Evolutionary conservation across 2,888 invertebrate genomes (phyloP).

Genomic region (Aspidapion aeneum): DNA sequence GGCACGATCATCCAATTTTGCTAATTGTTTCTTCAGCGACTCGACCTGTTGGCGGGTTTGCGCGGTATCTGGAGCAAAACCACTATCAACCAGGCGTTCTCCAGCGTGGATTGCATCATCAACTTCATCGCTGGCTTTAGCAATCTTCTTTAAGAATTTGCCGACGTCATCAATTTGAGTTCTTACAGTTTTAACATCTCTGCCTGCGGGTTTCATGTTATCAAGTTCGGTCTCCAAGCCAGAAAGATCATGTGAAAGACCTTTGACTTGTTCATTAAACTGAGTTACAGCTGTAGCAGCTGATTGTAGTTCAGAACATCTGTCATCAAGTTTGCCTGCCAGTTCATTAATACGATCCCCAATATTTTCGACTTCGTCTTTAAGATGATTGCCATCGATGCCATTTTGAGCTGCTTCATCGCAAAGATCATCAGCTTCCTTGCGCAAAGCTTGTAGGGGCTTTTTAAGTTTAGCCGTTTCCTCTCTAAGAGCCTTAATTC

Average conservation of each 20-base stretch:
- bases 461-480: constrained; percentile 76
- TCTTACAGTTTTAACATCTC: constrained; percentile 82
- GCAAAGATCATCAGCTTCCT: constrained; percentile 73
- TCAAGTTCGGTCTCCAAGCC: constrained; percentile 82
- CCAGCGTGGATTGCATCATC: constrained; percentile 68
- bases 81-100: constrained; percentile 76
- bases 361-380: constrained; percentile 74
- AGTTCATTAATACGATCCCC: constrained; percentile 75
- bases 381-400: constrained; percentile 71
- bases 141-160: constrained; percentile 63
- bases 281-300: constrained; percentile 84
- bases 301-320: constrained; percentile 75
- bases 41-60: constrained; percentile 82
- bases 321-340: constrained; percentile 71
- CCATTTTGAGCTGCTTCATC: constrained; percentile 73
- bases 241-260: constrained; percentile 69
- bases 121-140: constrained; percentile 62
- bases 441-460: constrained; percentile 56
- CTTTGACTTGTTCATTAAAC: constrained; percentile 86
- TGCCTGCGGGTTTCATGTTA: constrained; percentile 78
- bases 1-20: constrained; percentile 72
- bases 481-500: constrained; percentile 78
- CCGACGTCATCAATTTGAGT: constrained; percentile 79
- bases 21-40: constrained; percentile 73
- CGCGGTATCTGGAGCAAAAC: constrained; percentile 79